A percentile compares a stretch with the other conserved stretches of the same genome.
Conservation (phyloP, 2,113 vertebrate species). For the Meleagris gallopavo region DNA sequence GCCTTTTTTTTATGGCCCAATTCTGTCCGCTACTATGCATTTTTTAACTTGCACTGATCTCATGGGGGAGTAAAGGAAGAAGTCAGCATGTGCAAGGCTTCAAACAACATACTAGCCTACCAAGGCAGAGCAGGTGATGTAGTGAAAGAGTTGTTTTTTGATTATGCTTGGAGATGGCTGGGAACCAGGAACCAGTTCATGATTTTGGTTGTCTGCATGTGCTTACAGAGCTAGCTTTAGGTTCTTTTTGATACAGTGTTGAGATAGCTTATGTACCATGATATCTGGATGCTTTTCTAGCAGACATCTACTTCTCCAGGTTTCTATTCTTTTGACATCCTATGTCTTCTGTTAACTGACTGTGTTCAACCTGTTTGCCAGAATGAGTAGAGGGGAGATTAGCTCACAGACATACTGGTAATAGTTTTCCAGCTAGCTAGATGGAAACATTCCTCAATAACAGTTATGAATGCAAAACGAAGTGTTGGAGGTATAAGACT, state of each 20-base stretch:
- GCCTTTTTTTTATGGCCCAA: neutral
- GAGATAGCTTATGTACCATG: rapidly evolving
- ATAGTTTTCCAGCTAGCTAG: neutral
- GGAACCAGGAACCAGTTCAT: neutral
- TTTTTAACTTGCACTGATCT: neutral
- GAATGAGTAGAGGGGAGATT: neutral
- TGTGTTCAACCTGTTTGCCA: neutral
- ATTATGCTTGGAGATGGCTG: neutral
- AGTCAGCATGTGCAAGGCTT: neutral
- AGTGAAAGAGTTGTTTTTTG: neutral
- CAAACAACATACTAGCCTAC: neutral
- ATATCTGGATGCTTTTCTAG: neutral
- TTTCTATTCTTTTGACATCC: neutral
- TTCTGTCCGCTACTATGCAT: neutral
- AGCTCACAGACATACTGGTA: neutral
- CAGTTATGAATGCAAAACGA: neutral
- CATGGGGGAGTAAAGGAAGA: neutral
- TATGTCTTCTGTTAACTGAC: neutral
- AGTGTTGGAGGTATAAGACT: neutral
- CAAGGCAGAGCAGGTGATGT: neutral
- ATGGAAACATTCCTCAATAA: neutral
- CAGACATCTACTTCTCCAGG: neutral
- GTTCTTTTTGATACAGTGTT: neutral
- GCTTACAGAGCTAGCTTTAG: neutral
- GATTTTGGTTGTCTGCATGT: neutral